Evolutionary conservation across 2,113 vertebrate species (phyloP).

Genomic region (Asarcornis scutulata): DNA sequence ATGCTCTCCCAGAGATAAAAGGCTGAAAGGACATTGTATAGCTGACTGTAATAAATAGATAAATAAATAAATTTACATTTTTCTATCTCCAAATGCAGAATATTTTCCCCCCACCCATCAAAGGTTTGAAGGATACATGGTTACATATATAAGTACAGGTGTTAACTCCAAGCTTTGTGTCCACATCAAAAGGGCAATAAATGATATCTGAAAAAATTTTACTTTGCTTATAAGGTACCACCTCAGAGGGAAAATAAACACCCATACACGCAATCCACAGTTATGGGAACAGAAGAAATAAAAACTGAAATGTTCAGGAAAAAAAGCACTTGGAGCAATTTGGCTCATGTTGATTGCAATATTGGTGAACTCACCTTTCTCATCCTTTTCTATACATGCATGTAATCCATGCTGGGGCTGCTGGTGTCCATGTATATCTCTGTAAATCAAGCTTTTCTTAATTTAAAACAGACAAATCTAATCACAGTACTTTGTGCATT

Average conservation of each 20-base stretch:
- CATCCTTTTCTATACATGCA: not conserved
- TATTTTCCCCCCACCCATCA: not conserved
- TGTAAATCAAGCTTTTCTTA: not conserved
- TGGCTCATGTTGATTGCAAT: not conserved
- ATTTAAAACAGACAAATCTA: not conserved
- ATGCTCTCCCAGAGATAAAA: not conserved
- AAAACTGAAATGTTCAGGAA: not conserved
- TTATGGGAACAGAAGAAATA: not conserved
- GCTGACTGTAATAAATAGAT: not conserved
- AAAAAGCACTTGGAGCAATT: not conserved
- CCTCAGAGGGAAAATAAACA: not conserved
- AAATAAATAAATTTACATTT: not conserved
- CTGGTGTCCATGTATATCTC: rapidly evolving
- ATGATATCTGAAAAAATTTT: not conserved
- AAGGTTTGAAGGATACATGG: not conserved
- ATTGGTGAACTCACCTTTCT: not conserved
- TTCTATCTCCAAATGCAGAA: not conserved
- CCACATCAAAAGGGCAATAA: not conserved
- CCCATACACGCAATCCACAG: not conserved
- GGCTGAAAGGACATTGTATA: not conserved
- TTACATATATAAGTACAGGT: not conserved
- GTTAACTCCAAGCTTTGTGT: not conserved
- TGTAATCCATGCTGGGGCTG: rapidly evolving
- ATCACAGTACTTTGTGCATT: not conserved
- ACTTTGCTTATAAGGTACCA: not conserved